Base-by-base conservation (phyloP, 92 coral and sea anemone species). In the Muricea muricata region DNA sequence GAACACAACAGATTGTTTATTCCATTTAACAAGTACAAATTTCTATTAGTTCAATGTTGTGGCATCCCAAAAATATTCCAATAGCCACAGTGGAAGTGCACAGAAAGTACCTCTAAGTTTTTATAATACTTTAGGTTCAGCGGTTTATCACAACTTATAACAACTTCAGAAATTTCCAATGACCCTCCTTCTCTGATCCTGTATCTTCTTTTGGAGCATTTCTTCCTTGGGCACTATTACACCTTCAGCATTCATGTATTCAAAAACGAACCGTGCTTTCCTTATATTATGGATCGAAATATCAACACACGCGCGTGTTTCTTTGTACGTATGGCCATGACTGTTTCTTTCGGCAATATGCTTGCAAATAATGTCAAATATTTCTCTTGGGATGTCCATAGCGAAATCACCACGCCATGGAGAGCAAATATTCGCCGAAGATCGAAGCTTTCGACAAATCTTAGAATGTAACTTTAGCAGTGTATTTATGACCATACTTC, bases 221-320 rank as follows among this genome's bases (percentile, higher is more conserved):
- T 71, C 32, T 23, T 72, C 86, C 25, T 84, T 66, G 35, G 73
- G 29, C 29, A 84, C 34, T 11, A 78, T 26, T 8, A 52, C 66
- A 7, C 81, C 76, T 15, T 82, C 90, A 14, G 40, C 14, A 61
- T 86, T 90, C 86, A 86, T 82, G 31, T 86, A 70, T 26, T 90
- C 79, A 60, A 90, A 90, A 12, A 87, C 23, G 39, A 61, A 91
- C 10, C 78, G 25, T 1, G 89, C 91, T 58, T 91, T 87, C 56
- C 86, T 70, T 70, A 45, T 78, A 28, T 87, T 85, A 2, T 41
- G 14, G 39, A 91, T 73, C 57, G 21, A 29, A 34, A 87, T 56
- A 0, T 71, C 29, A 33, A 84, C 68, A 41, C 32, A 67, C 67
- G 84, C 89, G 1, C 42, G 0, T 0, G 86, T 91, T 65, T 56